These are phyloP conservation scores for Perizoma flavofasciatum DNA, from an alignment of 2,888 invertebrate species.

Conservation along the genomic window DNA sequence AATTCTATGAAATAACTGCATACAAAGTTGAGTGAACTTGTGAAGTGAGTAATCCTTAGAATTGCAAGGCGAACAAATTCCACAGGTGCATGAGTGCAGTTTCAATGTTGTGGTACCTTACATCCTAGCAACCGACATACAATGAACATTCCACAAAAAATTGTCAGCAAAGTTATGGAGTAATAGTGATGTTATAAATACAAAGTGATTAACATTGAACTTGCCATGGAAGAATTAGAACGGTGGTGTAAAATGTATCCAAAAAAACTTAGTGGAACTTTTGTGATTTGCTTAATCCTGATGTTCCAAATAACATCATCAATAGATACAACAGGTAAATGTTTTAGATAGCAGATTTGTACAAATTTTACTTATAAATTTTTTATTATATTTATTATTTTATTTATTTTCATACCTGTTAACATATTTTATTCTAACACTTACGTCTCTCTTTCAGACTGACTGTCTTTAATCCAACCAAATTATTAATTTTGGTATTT, in stretches of 20 bases:
- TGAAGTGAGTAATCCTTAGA: conserved; percentile 49
- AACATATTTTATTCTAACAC: no score
- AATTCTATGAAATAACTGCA: conserved; percentile 43
- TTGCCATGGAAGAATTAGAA: conserved; percentile 74
- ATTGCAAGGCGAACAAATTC: conserved; percentile 64
- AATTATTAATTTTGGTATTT: no score
- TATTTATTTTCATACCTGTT: no score
- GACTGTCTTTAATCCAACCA: no score
- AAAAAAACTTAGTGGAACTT: conserved; percentile 53
- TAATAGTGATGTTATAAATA: conserved; percentile 15
- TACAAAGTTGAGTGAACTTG: conserved; percentile 79
- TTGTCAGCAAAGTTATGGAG: conserved; percentile 19
- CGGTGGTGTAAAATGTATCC: conserved; percentile 71
- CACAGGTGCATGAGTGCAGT: conserved; percentile 65
- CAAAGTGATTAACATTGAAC: conserved; percentile 40
- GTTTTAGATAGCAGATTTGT: no score
- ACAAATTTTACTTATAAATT: no score
- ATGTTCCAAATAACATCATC: conserved; percentile 47
- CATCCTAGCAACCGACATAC: conserved; percentile 72
- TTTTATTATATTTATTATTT: no score
- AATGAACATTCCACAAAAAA: conserved; percentile 25
- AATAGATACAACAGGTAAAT: conserved; percentile 65
- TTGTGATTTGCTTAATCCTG: conserved; percentile 46
- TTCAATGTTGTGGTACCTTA: conserved; percentile 73
- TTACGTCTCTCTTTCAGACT: no score